Evolutionary conservation across 1,140 invertebrate species (phyloP), one percentile per base, ranked within the genome.

Genomic region (Druon quercuslanigerum): DNA sequence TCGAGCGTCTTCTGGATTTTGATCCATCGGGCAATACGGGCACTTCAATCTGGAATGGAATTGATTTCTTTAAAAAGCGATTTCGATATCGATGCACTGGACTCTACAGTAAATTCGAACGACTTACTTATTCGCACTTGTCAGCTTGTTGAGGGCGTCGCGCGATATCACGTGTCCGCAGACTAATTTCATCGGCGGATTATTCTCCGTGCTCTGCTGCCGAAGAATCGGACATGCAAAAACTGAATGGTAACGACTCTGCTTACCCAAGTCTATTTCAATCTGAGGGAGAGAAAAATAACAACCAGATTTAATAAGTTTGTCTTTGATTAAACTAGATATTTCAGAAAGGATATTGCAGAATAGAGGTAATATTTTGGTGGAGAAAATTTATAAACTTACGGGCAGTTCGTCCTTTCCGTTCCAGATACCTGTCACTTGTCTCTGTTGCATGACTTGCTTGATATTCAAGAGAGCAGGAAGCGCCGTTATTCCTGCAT

Each of bases 121-220:
- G 80, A 87, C 93, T 91, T 93, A 98, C 97, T 99, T 99, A 89
- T 96, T 97, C 20, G 96, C 96, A 88, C 94, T 97, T 73, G 96
- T 96, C 74, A 99, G 93, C 92, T 99, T 99, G 88, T 96, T 96
- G 51, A 99, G 93, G 71, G 99, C 99, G 92, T 99, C 98, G 82
- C 96, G 94, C 2, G 98, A 99, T 81, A 99, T 99, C 56, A 99
- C 98, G 92, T 99, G 98, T 25, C 99, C 99, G 92, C 99, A 99
- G 0, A 97, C 95, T 51, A 99, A 92, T 82, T 97, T 94, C 96
- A 99, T 98, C 16, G 99, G 99, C 74, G 99, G 99, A 93, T 99
- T 99, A 79, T 94, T 94, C 83, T 99, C 98, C 13, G 97, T 97
- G 70, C 97, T 98, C 91, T 99, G 98, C 91, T 99, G 98, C 52